Evolutionary conservation across 2,797 vertebrate species (phyloP).

Genomic region (Megaceryle alcyon): DNA sequence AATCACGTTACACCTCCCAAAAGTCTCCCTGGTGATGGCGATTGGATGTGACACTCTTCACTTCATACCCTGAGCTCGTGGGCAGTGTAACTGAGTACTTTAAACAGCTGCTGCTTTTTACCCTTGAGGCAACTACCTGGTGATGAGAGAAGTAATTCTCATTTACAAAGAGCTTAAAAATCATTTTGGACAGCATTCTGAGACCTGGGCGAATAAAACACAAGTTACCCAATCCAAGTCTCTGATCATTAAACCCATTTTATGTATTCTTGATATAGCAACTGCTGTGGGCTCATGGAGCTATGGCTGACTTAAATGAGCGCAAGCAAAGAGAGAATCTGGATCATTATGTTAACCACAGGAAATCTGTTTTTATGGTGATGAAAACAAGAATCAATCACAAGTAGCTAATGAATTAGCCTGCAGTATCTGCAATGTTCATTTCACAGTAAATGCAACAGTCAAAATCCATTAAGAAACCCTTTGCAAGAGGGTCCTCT

Average conservation of each 20-base stretch:
- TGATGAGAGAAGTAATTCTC: not conserved
- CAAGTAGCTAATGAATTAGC: slow-evolving; percentile 25
- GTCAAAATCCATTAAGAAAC: not conserved
- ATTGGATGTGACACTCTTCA: not conserved
- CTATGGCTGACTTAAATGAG: not conserved
- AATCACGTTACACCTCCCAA: not conserved
- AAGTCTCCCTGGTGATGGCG: not conserved
- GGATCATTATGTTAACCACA: not conserved
- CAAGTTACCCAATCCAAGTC: not conserved
- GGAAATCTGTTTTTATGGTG: slow-evolving; percentile 36
- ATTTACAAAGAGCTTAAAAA: not conserved
- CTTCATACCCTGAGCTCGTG: not conserved
- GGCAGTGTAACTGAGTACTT: not conserved
- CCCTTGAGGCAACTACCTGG: not conserved
- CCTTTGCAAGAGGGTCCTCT: not conserved
- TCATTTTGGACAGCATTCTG: not conserved
- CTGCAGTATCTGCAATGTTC: not conserved
- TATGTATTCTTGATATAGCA: not conserved
- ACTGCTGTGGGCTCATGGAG: not conserved
- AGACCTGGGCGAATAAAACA: not conserved
- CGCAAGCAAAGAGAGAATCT: not conserved
- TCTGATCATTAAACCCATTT: not conserved
- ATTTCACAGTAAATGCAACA: not conserved
- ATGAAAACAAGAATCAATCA: slow-evolving; percentile 28
- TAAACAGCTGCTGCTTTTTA: not conserved